Base-by-base conservation (phyloP, 2,797 vertebrate species). In the Bucorvus abyssinicus region DNA sequence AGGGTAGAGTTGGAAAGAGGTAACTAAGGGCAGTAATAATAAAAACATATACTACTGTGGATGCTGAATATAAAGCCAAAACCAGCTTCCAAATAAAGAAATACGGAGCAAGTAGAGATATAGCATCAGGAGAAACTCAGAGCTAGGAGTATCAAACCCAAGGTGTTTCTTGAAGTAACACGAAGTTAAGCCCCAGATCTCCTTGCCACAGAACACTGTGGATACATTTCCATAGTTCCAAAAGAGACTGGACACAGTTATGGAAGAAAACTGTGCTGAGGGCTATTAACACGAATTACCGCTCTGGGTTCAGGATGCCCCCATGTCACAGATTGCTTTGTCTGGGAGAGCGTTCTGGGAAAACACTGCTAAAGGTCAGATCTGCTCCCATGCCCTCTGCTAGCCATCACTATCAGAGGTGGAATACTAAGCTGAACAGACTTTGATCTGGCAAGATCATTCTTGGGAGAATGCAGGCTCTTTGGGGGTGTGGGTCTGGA, bases 401-500 rank as follows among this genome's bases (percentile, higher is more conserved):
- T 53, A 63, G 56, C n/a, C 14, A 8, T 56, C 27, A 74, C 19
- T 45, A 64, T 40, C 56, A 83, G 44, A 87, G 45, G 56, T 9
- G 8, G 34, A 3, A 81, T 52, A 24, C 10, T 5, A 29, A 83
- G 12, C 20, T 57, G 53, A 85, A 49, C 3, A 22, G 38, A 47
- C 53, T 81, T 56, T 26, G 30, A 68, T 56, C 20, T 34, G 32
- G 36, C 13, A 86, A 45, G 42, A 36, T 19, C 8, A 12, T 49
- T 53, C 34, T 14, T 26, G 6, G 36, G 60, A 95, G 38, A 78
- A 38, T 8, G 15, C 8, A 45, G 57, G 17, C 32, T 88, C 11
- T 53, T 30, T 18, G 2, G 44, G 45, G 29, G n/a, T 40, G 38
- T 0, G 0, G 14, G 12, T 57, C 36, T 55, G n/a, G 34, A 38